These are phyloP conservation scores for Rhipidura dahli DNA, from an alignment of 2,113 vertebrate genomes.

Conservation along the genomic window DNA sequence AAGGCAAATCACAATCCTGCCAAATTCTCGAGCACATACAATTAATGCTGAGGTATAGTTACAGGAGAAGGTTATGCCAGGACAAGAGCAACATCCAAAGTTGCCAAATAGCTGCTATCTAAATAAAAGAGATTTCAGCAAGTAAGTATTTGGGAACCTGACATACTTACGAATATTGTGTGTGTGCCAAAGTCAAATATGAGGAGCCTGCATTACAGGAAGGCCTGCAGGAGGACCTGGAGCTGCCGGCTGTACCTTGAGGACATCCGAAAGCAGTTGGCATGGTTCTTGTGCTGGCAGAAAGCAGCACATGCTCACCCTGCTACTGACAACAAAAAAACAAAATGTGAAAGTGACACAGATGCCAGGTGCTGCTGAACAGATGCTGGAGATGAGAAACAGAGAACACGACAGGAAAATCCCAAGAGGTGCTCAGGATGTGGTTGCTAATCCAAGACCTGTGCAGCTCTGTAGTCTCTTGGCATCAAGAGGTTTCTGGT, in stretches of 20 bases:
- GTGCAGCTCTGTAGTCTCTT: neutral
- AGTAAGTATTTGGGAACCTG: conserved; percentile 12
- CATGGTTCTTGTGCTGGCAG: neutral
- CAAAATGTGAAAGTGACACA: neutral
- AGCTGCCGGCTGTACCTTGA: neutral
- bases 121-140: conserved; percentile 21
- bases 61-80: conserved; percentile 6
- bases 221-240: neutral
- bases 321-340: accelerated
- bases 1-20: neutral
- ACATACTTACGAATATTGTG: neutral
- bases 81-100: neutral
- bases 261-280: neutral
- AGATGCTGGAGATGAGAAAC: neutral
- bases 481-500: neutral
- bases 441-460: neutral
- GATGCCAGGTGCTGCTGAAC: neutral
- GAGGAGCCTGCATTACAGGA: neutral
- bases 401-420: accelerated
- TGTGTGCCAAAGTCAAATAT: neutral
- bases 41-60: conserved; percentile 12
- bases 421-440: neutral
- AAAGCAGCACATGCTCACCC: neutral
- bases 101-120: conserved; percentile 13
- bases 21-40: conserved; percentile 33